Percentiles rank a stretch among this genome's conserved stretches.
These are phyloP conservation scores for Geodia barretti DNA, from an alignment of 37 sponge, comb jelly and placozoan species.

Conservation along the genomic window DNA sequence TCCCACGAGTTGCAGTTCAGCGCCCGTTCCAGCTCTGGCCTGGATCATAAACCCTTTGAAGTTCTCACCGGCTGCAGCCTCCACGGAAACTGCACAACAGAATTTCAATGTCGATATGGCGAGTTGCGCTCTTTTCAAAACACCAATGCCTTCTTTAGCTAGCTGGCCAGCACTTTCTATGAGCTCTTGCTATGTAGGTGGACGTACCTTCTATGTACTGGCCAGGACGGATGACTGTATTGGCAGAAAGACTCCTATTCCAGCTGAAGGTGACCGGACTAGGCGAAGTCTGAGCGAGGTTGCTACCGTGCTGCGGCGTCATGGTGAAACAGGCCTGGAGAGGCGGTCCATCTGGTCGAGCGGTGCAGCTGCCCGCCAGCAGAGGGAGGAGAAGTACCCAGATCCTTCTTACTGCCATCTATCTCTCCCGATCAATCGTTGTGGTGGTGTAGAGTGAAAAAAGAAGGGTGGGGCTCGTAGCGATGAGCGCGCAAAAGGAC, in stretches of 20 bases:
- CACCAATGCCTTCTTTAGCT: too few species aligned
- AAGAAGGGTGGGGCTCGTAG: constrained; percentile 7
- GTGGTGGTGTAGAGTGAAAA: background rate
- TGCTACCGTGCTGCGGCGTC: background rate
- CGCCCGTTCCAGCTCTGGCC: background rate
- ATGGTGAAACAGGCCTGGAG: background rate
- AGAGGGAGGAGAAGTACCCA: background rate
- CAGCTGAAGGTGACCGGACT: background rate
- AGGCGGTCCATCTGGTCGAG: background rate
- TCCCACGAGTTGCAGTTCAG: background rate
- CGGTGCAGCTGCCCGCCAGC: background rate
- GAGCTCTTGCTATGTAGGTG: background rate
- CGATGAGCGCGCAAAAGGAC: background rate
- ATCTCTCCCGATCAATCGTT: too few species aligned
- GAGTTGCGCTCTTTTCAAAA: too few species aligned
- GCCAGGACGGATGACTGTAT: background rate
- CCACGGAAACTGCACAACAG: background rate
- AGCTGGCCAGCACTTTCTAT: too few species aligned
- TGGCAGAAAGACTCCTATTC: background rate
- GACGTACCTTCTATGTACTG: background rate
- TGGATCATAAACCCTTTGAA: constrained; percentile 17
- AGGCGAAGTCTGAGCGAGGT: background rate
- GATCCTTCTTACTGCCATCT: too few species aligned
- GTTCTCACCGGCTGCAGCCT: background rate
- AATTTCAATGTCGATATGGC: background rate